Base-by-base conservation (phyloP, 1,140 invertebrate species). In the Bombus ignitus region DNA sequence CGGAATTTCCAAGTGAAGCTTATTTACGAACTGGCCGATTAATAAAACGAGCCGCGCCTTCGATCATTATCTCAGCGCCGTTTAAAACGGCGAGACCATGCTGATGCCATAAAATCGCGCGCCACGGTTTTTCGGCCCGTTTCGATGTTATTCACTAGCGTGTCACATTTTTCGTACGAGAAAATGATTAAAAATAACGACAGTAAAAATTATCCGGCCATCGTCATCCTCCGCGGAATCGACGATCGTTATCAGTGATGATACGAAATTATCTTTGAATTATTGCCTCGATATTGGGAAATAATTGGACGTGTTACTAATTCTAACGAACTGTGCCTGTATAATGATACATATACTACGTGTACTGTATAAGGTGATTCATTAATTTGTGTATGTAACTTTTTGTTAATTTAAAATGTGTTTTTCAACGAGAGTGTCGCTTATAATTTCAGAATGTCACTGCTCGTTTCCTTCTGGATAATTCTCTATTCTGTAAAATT, bases 11-110 rank as follows among this genome's bases (percentile, higher is more conserved):
- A 86, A 87, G 83, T 85, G 84, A 86, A 87, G 88, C 90, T 93
- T 92, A 93, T 93, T 93, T 93, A 93, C 91, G 90, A 88, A 88
- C 89, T 80, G 74, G 77, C 39, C 92, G 91, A 92, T 93, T 92
- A 93, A 93, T 93, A 92, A 93, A 93, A 93, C 89, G 84, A 88
- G 86, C 83, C 85, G 85, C 87, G 66, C 86, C 88, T 90, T 85
- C 74, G 85, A 89, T 89, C 81, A 85, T 89, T 89, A 90, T 90
- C 89, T 87, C 66, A 42, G 37, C 75, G 65, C 22, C 22, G 70
- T 68, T 85, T 83, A 83, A 83, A 83, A 37, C 75, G 68, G 72
- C 85, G 66, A 42, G 80, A 18, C 75, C 42, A 37, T 18, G 59
- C 68, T 37, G 35, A 44, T 22, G 79, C 79, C 39, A 57, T 84